Evolutionary conservation across 2,113 vertebrate species (phyloP), one percentile per base, ranked within the genome.

Genomic region (Percopsis transmontana): DNA sequence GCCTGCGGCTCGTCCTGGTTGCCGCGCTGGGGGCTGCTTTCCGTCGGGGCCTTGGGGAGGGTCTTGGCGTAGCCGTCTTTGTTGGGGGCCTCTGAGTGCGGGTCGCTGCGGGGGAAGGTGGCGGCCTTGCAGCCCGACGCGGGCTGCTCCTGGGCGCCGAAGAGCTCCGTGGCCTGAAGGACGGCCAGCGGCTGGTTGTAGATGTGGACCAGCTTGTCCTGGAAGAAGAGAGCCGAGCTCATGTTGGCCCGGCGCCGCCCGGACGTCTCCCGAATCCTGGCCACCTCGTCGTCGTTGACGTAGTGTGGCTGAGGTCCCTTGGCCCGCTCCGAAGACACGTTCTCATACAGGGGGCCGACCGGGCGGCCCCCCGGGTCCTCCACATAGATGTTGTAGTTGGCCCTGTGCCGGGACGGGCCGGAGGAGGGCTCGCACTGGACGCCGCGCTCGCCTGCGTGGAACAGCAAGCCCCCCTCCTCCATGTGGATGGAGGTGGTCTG

Each of bases 401-500:
- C 94, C 70, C 90, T 91, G 65, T 93, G 92, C 83, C 94, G 93
- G 9, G 93, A 91, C 15, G 90, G 91, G 51, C 72, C 72, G 0
- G 85, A 88, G 13, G 91, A 91, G 16, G 89, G 87, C 6, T 93
- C 90, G 18, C 93, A 33, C 27, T 33, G 27, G 8, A 33, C 77
- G 15, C 86, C 62, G 76, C 92, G 93, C 18, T 95, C 95, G 0
- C 94, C 92, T 1, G 76, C 79, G 12, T 87, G 93, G 60, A 92
- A 91, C 68, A 94, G 74, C 58, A 91, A 70, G 21, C 92, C 8
- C 27, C 27, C 94, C 72, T 95, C 95, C 55, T 95, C 95, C 76
- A 93, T 92, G 85, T 93, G 94, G 62, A 95, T 98, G 76, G 96
- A 98, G 0, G 97, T 98, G 65, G 95, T 97, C 85, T 99, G 96